Evolutionary conservation across 2,797 vertebrate genomes (phyloP).

Genomic region (Pangasius larnaudii): DNA sequence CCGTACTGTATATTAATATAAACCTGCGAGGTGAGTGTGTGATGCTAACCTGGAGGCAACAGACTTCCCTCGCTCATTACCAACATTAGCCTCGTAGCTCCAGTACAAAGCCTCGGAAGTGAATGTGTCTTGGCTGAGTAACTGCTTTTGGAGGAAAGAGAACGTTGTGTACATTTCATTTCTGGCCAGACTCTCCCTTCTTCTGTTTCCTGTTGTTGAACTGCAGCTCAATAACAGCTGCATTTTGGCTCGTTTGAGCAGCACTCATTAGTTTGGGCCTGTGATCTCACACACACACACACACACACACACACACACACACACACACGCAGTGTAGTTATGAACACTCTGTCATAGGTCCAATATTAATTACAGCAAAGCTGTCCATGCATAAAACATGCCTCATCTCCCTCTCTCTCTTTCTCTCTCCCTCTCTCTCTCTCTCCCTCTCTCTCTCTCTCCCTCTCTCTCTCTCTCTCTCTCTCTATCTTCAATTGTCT

Average conservation of each 20-base stretch:
- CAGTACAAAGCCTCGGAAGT: neutral
- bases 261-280: slow-evolving; percentile 65
- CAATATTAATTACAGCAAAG: slow-evolving; percentile 74
- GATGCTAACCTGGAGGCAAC: neutral
- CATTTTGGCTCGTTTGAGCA: slow-evolving; percentile 63
- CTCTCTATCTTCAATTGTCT: slow-evolving; percentile 61
- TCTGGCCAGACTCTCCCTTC: neutral
- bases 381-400: slow-evolving; percentile 72
- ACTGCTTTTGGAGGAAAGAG: neutral
- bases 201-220: slow-evolving; percentile 6
- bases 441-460: slow-evolving; percentile 38
- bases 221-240: slow-evolving; percentile 62
- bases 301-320: slow-evolving; percentile 7
- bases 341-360: slow-evolving; percentile 69
- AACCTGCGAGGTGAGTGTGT: neutral
- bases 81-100: neutral
- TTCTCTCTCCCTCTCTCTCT: slow-evolving; percentile 35
- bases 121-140: neutral
- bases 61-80: neutral
- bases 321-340: slow-evolving; percentile 51
- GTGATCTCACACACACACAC: slow-evolving; percentile 55
- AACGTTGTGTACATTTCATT: slow-evolving; percentile 1
- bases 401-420: slow-evolving; percentile 50
- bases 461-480: slow-evolving; percentile 29
- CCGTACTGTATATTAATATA: neutral